Percentiles rank a stretch among this genome's conserved stretches.
These are phyloP conservation scores for Dorcus parallelipipedus DNA, from an alignment of 2,888 invertebrate species.

Conservation along the genomic window DNA sequence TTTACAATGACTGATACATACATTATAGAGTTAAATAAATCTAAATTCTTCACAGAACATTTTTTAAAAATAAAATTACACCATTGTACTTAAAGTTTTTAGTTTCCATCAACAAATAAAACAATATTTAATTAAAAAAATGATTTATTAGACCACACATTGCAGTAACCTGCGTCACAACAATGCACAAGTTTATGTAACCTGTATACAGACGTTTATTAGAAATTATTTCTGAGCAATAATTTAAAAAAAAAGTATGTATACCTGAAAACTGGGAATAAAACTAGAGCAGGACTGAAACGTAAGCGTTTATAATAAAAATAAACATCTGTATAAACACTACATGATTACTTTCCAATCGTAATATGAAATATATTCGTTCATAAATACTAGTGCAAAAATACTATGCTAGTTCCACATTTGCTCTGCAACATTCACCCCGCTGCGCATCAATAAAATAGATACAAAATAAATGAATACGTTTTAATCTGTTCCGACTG, in stretches of 20 bases:
- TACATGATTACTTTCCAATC: constrained; percentile 39
- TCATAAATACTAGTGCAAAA: constrained; percentile 51
- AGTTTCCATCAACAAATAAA: no score
- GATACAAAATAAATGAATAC: not conserved
- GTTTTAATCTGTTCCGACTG: not conserved
- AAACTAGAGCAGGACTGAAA: no score
- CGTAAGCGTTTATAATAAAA: no score
- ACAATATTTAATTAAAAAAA: constrained; percentile 22
- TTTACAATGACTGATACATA: no score
- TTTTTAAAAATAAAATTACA: no score
- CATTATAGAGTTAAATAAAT: no score
- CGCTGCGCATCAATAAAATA: constrained; percentile 1
- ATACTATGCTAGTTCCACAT: constrained; percentile 44
- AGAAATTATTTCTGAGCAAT: no score
- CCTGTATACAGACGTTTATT: no score
- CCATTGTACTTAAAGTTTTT: no score
- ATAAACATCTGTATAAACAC: constrained; percentile 7
- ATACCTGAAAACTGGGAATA: no score
- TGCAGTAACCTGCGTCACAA: constrained; percentile 28
- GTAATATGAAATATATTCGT: constrained; percentile 41
- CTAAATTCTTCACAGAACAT: no score
- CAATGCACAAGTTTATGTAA: constrained; percentile 25
- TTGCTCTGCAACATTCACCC: constrained; percentile 1
- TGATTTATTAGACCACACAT: constrained; percentile 31
- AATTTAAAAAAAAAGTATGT: no score